Evolutionary conservation across 1,140 invertebrate genomes (phyloP), one percentile per base, ranked within the genome.

Genomic region (Pogonus chalceus): DNA sequence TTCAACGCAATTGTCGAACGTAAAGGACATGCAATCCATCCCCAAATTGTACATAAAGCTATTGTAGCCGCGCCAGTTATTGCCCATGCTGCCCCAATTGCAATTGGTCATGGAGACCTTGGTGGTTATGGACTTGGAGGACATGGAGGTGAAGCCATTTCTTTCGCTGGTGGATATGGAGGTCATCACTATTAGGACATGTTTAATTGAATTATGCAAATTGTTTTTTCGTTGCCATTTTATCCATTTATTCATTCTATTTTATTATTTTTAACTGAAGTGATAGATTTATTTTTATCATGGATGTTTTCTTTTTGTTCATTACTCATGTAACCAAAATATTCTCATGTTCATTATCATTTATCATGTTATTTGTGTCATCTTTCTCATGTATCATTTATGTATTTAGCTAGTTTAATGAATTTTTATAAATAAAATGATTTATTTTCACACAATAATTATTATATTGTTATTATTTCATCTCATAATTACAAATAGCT

Each of bases 1-100:
- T 75, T 74, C 62, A 67, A 72, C 53, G 72, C 71, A 16, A 66
- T 77, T 23, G 76, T 77, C 2, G 72, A 76, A 65, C 73, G 69
- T 55, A 73, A 73, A 31, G 75, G 75, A 47, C 35, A 48, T 23
- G 43, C 52, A 12, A 4, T 12, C 9, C 37, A 43, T 18, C 37
- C 37, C 9, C 37, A 43, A 43, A 18, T 43, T 18, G 37, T 43
- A 4, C 37, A 43, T 4, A 43, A 43, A 18, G 37, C 37, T 18
- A 16, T 43, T 43, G 18, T 43, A 4, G 37, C 37, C 37, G 37
- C 37, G 3, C 37, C 37, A 12, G 37, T 43, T 18, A 43, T 43
- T 18, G 37, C 37, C 18, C 37, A 43, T 18, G 37, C 37, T 16
- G 37, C 37, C 18, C 37, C 37, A 7, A 43, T 43, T 18, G 37